phyloP scores from a whole-genome alignment of 2,113 vertebrate species.

The Spea multiplicata region DNA sequence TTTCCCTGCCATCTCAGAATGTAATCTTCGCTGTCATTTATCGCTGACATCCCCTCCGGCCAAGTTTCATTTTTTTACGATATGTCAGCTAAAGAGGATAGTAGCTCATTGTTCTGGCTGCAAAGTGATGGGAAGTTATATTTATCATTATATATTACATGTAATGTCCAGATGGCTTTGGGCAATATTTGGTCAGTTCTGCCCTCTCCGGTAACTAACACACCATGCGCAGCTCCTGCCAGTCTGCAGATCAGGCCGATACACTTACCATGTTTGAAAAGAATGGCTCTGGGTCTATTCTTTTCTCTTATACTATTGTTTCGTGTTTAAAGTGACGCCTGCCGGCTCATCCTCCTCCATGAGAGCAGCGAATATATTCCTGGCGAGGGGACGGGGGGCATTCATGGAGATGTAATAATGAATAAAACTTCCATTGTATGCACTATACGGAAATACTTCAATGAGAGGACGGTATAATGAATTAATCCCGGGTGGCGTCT shows the following conservation, averaged over 20 bases:
- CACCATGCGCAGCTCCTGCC: too few relatives aligned
- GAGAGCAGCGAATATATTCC: neutral
- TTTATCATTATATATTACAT: neutral
- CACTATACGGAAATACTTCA: slow-evolving; percentile 38
- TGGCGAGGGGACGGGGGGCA: neutral
- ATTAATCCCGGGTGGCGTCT: slow-evolving; percentile 45
- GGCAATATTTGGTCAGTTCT: too few relatives aligned
- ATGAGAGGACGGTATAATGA: slow-evolving; percentile 30
- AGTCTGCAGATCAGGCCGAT: too few relatives aligned
- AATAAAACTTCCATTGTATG: slow-evolving; percentile 25
- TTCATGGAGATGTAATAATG: slow-evolving; percentile 3
- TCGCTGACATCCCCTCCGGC: slow-evolving; percentile 24
- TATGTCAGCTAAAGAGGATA: neutral
- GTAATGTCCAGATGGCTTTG: too few relatives aligned
- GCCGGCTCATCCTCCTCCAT: neutral
- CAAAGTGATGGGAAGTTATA: neutral
- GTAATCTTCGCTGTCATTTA: slow-evolving; percentile 14
- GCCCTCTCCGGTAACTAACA: too few relatives aligned
- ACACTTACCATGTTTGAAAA: too few relatives aligned
- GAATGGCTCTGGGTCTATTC: neutral
- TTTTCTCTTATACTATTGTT: neutral
- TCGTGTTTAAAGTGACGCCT: neutral
- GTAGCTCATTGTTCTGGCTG: slow-evolving; percentile 16
- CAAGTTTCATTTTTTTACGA: neutral
- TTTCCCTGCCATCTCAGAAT: slow-evolving; percentile 3